Evolutionary conservation across 2,113 vertebrate genomes (phyloP).

Genomic region (Acrocephalus arundinaceus): DNA sequence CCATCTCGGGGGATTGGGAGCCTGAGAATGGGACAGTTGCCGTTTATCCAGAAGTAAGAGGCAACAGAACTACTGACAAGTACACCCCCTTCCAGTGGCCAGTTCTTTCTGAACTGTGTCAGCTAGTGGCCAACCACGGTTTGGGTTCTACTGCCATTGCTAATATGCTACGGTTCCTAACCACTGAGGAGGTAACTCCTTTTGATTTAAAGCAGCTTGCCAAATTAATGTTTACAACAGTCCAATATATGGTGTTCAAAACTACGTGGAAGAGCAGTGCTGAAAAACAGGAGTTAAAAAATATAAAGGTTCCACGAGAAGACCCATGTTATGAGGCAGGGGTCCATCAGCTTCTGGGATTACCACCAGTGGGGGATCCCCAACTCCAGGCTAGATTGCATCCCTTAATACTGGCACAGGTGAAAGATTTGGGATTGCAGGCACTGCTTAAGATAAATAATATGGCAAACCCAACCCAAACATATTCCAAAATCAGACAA

Average conservation of each 20-base stretch:
- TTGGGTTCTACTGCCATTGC: no score
- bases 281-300: background rate
- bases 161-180: background rate
- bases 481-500: no score
- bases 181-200: background rate
- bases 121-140: no score
- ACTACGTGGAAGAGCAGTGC: background rate
- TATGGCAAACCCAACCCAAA: no score
- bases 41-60: no score
- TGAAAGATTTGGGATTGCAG: background rate
- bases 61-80: no score
- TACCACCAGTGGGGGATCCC: background rate
- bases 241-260: background rate
- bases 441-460: background rate
- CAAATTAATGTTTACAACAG: background rate
- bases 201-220: background rate
- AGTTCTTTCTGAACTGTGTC: no score
- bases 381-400: background rate
- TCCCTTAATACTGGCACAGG: background rate
- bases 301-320: background rate
- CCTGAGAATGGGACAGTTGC: no score
- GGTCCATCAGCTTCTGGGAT: background rate
- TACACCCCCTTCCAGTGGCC: no score
- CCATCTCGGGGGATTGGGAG: no score
- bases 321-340: background rate